Evolutionary conservation across 2,888 invertebrate genomes (phyloP).

Genomic region (Eubasilissa splendida): DNA sequence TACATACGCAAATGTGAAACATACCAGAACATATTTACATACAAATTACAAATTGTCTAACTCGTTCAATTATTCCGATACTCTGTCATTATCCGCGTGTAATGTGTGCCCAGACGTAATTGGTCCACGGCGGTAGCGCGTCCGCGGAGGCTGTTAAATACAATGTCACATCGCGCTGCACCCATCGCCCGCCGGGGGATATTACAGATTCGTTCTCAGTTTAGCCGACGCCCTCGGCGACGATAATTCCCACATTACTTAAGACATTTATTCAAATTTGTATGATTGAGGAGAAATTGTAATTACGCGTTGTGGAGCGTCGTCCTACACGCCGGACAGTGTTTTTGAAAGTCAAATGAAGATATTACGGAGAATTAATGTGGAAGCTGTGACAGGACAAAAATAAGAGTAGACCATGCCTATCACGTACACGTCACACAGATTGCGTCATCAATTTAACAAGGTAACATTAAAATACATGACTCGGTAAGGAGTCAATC

Average conservation of each 20-base stretch:
- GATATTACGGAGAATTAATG: conserved; percentile 45
- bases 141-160: not conserved
- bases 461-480: too few relatives aligned
- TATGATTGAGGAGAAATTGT: conserved; percentile 44
- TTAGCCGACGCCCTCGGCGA: conserved; percentile 29
- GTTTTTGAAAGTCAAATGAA: conserved; percentile 51
- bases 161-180: not conserved
- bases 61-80: conserved; percentile 8
- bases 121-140: not conserved
- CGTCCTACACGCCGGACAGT: conserved; percentile 6
- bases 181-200: not conserved
- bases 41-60: conserved; percentile 22
- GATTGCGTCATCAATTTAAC: too few relatives aligned
- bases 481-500: too few relatives aligned
- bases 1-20: not conserved
- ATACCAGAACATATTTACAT: not conserved
- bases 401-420: not conserved
- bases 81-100: conserved; percentile 3
- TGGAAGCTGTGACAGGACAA: not conserved
- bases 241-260: conserved; percentile 38
- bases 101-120: conserved; percentile 10
- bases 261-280: conserved; percentile 53
- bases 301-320: conserved; percentile 47
- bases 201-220: conserved; percentile 32
- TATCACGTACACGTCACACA: too few relatives aligned